These are phyloP conservation scores for Ostrea denselamellosa DNA, from an alignment of 1,140 invertebrate species.

Conservation along the genomic window DNA sequence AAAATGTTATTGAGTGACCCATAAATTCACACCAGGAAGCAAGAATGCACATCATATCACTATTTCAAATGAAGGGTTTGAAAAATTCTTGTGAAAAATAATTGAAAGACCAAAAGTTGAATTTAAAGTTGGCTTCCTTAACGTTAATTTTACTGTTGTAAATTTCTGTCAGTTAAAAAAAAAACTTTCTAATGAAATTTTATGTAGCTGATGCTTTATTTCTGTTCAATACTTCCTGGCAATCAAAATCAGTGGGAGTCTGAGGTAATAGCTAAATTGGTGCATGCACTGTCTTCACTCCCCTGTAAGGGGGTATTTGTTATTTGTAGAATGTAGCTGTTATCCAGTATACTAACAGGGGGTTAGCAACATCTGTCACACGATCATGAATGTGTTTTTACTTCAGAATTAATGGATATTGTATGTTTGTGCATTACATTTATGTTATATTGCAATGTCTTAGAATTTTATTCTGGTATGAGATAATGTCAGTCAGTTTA, in stretches of 20 bases:
- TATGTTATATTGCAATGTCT: not conserved
- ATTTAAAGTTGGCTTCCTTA: too few relatives aligned
- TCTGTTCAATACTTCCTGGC: slow-evolving; percentile 31
- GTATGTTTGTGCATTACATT: not conserved
- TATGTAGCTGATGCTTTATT: slow-evolving; percentile 32
- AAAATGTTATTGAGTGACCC: too few relatives aligned
- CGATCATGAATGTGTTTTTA: slow-evolving; percentile 10
- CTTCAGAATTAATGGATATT: not conserved
- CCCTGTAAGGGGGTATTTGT: not conserved
- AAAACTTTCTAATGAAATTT: not conserved
- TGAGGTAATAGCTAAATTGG: not conserved
- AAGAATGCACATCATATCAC: too few relatives aligned
- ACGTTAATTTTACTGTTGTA: too few relatives aligned
- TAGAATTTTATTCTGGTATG: slow-evolving; percentile 3
- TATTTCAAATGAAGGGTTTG: too few relatives aligned
- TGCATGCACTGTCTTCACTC: not conserved
- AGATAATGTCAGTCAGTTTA: not conserved
- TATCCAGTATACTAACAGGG: not conserved
- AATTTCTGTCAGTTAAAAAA: not conserved
- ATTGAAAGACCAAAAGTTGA: too few relatives aligned
- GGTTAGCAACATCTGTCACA: not conserved
- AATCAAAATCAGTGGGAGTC: slow-evolving; percentile 35
- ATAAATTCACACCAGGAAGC: too few relatives aligned
- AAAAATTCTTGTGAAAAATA: too few relatives aligned
- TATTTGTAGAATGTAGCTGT: slow-evolving; percentile 17